These are phyloP conservation scores for Cybosia mesomella DNA, from an alignment of 2,888 invertebrate genomes.

Conservation along the genomic window DNA sequence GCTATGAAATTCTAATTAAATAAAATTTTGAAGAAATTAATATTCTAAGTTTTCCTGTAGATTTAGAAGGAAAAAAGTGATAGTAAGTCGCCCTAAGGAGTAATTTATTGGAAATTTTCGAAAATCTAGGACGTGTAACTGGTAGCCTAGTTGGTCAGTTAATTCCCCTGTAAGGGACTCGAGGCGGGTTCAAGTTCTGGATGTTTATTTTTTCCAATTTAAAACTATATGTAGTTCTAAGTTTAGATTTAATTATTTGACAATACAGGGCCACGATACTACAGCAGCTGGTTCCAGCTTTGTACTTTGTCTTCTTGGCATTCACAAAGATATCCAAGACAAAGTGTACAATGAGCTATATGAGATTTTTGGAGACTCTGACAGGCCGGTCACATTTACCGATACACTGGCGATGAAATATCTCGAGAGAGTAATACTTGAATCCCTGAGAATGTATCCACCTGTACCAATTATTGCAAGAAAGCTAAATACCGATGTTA, in stretches of 20 bases:
- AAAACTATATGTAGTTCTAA: not conserved
- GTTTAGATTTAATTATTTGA: not conserved
- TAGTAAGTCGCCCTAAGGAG: too few species aligned
- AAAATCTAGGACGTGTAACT: too few species aligned
- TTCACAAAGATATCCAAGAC: constrained; percentile 92
- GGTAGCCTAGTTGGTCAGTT: too few species aligned
- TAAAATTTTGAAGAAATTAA: too few species aligned
- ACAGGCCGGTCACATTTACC: constrained; percentile 92
- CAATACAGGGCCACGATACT: constrained; percentile 80
- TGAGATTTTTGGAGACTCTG: constrained; percentile 92
- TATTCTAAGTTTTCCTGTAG: too few species aligned
- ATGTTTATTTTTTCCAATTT: too few species aligned
- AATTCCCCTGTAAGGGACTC: too few species aligned
- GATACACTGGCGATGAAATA: constrained; percentile 94
- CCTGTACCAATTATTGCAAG: constrained; percentile 94
- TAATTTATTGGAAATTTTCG: too few species aligned
- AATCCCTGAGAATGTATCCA: constrained; percentile 92
- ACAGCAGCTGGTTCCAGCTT: constrained; percentile 94
- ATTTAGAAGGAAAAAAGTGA: too few species aligned
- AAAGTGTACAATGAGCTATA: constrained; percentile 91
- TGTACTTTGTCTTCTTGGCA: constrained; percentile 93
- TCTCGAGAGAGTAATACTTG: constrained; percentile 92
- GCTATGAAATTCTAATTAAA: too few species aligned
- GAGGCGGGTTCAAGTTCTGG: too few species aligned
- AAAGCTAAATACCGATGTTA: constrained; percentile 89